Evolutionary conservation across 2,888 invertebrate genomes (phyloP), one percentile per base, ranked within the genome.

Genomic region (Platynereis dumerilii): DNA sequence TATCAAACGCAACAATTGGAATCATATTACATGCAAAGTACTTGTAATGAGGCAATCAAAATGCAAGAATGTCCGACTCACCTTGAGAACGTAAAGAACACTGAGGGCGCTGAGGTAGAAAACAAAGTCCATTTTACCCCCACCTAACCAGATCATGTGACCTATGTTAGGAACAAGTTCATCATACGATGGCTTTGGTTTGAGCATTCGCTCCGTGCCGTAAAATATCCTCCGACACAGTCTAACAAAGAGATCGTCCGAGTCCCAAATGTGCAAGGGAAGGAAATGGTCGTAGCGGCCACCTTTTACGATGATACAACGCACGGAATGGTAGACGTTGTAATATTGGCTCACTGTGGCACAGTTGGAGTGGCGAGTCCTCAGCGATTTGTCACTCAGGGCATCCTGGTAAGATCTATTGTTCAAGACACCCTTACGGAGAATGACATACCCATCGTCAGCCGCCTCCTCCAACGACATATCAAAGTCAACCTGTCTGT

Each of bases 61-160:
- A n/a, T n/a, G n/a, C n/a, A n/a, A n/a, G n/a, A n/a, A n/a, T n/a
- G n/a, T n/a, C n/a, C 12, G 34, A 34, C 34, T 34, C 34, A 34
- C 34, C 34, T 34, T 34, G 34, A 34, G 65, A 22, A 81, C 74
- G 57, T 74, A 74, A 1, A 81, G 69, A 3, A 78, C 69, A 65
- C 80, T 80, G 2, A 79, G 60, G 15, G 78, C 72, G 61, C 79
- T 79, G 3, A 81, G 69, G 69, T 78, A 81, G 76, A 79, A 79
- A 44, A 78, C 71, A 64, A 77, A 80, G 29, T 76, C 73, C 74
- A 81, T 74, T 24, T 72, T 65, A 20, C 72, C 69, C 2, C 68
- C 69, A 0, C 76, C 76, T 64, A 79, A 74, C 80, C 81, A 81
- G 5, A 80, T 75, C 67, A 80, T 78, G 66, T 82, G 82, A 5